Conservation (phyloP, 2,888 invertebrate genomes). For the Watsonalla cultraria region DNA sequence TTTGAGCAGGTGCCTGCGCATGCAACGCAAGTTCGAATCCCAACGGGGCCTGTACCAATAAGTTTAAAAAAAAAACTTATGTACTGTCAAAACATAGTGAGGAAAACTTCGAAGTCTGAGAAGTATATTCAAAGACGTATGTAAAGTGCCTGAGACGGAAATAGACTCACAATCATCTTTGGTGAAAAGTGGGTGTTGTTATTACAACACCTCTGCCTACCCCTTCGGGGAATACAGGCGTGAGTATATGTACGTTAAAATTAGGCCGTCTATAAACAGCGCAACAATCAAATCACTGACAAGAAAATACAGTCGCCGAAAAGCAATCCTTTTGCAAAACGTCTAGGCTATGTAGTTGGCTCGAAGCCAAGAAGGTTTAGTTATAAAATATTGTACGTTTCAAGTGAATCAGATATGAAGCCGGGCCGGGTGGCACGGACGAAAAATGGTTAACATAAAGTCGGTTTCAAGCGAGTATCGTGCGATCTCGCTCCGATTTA, state of each 20-base stretch:
- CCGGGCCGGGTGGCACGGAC: not conserved
- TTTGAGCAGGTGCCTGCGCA: no score
- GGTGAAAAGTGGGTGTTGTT: no score
- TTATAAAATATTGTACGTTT: not conserved
- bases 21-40: no score
- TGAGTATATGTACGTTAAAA: not conserved
- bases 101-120: no score
- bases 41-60: no score
- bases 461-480: not conserved
- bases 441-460: not conserved
- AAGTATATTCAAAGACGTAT: no score
- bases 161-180: no score
- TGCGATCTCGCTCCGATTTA: not conserved
- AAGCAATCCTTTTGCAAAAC: not conserved
- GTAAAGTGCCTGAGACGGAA: no score
- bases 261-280: not conserved
- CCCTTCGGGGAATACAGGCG: no score
- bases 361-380: not conserved
- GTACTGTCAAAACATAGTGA: no score
- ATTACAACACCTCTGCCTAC: no score
- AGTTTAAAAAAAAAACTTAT: no score
- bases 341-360: not conserved
- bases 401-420: not conserved
- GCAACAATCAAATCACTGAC: not conserved
- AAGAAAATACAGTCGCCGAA: not conserved